These are phyloP conservation scores for Sciurus vulgaris DNA, from an alignment of 2,797 vertebrate genomes.

Conservation along the genomic window DNA sequence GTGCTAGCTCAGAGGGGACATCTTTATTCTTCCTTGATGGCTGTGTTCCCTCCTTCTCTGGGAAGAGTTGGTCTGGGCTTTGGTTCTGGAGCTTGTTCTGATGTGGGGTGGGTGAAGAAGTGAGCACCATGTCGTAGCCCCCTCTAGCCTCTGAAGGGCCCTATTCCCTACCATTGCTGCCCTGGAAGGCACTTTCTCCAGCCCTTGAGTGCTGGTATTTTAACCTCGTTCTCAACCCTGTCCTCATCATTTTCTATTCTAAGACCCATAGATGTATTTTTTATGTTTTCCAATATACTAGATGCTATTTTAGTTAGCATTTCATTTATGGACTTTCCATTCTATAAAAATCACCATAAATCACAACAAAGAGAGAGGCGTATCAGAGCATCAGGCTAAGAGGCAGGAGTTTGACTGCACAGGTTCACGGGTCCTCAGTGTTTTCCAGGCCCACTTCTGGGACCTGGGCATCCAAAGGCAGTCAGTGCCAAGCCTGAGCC, in stretches of 20 bases:
- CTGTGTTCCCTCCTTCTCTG: neutral
- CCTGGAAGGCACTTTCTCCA: neutral
- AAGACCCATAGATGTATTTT: neutral
- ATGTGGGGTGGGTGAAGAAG: neutral
- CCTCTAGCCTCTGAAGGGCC: neutral
- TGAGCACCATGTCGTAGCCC: neutral
- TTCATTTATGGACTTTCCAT: constrained; percentile 63
- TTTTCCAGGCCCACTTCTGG: neutral
- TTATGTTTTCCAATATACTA: constrained; percentile 59
- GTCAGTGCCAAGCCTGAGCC: neutral
- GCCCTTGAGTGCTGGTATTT: neutral
- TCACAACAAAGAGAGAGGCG: neutral
- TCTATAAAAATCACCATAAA: constrained; percentile 43
- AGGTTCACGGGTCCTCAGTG: neutral
- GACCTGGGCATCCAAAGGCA: neutral
- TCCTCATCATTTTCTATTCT: constrained; percentile 37
- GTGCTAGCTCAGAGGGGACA: neutral
- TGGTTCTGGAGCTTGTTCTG: constrained; percentile 3
- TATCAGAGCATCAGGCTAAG: neutral
- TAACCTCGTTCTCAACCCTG: constrained; percentile 18
- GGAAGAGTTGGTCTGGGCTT: neutral
- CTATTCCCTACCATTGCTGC: neutral
- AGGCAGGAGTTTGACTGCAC: neutral
- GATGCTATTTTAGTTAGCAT: constrained; percentile 72
- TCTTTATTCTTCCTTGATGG: neutral